Evolutionary conservation across 2,113 vertebrate genomes (phyloP), one percentile per base, ranked within the genome.

Genomic region (Glaucomys volans): DNA sequence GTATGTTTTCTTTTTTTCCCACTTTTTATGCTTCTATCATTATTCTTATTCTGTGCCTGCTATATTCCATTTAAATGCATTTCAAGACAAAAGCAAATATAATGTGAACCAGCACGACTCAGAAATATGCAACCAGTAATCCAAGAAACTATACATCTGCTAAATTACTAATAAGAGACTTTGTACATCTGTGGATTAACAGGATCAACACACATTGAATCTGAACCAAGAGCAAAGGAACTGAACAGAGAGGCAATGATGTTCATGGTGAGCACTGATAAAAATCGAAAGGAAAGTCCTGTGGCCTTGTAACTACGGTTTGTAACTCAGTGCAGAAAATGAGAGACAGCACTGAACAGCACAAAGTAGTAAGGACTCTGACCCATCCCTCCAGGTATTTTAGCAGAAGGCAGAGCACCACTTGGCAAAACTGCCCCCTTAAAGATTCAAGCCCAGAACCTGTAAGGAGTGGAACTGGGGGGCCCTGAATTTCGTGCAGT

Each of bases 361-460:
- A 32, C 30, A 32, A 40, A 72, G 11, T 4, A 7, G 69, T 4
- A 10, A 32, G 1, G 10, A 1, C 28, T 8, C 1, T 57, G 22
- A 30, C 28, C 57, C 11, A 5, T 47, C 42, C 30, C 67, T 9
- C 10, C 5, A 35, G 20, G 42, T 32, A 32, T 22, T 52, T 72
- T 30, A 42, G n/a, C 17, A 87, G 75, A 47, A 28, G 17, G 35
- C 54, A 42, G 37, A 8, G 30, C 32, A 28, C 42, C 9, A 0
- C 20, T 9, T 26, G 30, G 32, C 40, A 79, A 85, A 57, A 75
- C 26, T 18, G 4, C 8, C 0, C 30, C n/a, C 83, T 13, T 26
- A 77, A 52, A 30, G 62, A 74, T 24, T 64, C 40, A 64, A 10
- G 9, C 62, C 59, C 62, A 47, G 50, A n/a, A 67, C 24, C 47